phyloP scores from a whole-genome alignment of 2,888 invertebrate species.

The Pyrocoelia pectoralis region DNA sequence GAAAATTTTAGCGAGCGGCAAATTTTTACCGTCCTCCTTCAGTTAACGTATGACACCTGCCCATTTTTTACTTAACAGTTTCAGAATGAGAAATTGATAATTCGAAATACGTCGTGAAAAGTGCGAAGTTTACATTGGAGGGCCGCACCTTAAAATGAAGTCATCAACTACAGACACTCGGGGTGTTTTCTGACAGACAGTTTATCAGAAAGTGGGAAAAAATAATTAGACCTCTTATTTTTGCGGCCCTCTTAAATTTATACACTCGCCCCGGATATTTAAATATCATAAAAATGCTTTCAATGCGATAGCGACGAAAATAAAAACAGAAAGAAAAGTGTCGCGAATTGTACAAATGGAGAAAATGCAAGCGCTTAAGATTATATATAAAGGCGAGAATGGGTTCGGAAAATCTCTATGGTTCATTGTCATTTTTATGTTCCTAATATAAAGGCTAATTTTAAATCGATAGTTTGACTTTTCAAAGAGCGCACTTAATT shows the following conservation, averaged over 20 bases:
- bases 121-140: background rate
- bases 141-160: slow-evolving; percentile 20
- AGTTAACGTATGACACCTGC: too few species aligned
- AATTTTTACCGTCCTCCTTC: too few species aligned
- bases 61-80: too few species aligned
- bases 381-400: background rate
- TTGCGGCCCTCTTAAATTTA: slow-evolving; percentile 33
- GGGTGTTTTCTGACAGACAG: slow-evolving; percentile 54
- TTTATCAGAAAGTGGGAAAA: slow-evolving; percentile 56
- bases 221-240: slow-evolving; percentile 55
- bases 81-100: too few species aligned
- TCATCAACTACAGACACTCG: slow-evolving; percentile 31
- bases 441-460: slow-evolving; percentile 30
- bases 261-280: slow-evolving; percentile 28
- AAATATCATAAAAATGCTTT: slow-evolving; percentile 28
- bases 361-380: slow-evolving; percentile 16
- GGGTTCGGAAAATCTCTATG: slow-evolving; percentile 7
- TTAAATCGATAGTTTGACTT: slow-evolving; percentile 28
- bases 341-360: slow-evolving; percentile 19
- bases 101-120: background rate
- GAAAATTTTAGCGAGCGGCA: slow-evolving; percentile 20
- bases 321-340: slow-evolving; percentile 11
- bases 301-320: slow-evolving; percentile 6
- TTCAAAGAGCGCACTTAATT: background rate
- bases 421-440: slow-evolving; percentile 31